Base-by-base conservation (phyloP, 2,888 invertebrate genomes). In the Drosophila kokeensis region DNA sequence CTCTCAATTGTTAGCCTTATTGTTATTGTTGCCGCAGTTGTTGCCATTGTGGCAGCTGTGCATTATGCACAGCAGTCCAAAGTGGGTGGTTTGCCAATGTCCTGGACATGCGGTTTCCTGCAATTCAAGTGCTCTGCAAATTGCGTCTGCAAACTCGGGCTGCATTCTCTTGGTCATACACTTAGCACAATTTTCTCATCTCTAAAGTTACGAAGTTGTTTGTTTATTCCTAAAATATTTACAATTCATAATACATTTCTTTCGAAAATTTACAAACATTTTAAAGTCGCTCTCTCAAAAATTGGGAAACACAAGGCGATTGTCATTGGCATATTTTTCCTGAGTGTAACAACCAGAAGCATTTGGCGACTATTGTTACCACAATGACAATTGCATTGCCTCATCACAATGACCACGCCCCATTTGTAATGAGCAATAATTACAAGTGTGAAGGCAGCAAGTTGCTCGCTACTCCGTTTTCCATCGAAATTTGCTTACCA, bases 21-120 rank as follows among this genome's bases (percentile, higher is more conserved):
- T 67, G 65, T 60, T 79, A 64, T 61, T 60, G 58, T 68, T 24
- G 65, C 50, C 42, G 24, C 65, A 64, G 48, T 65, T 57, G 42
- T 45, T 57, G 36, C 21, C 38, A 36, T 60, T 70, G 58, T 29
- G 30, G 34, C 45, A 42, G 7, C 55, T 50, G 42, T 71, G 53
- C 79, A 70, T 73, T 66, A 68, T 73, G 68, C 40, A 38, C 55
- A 52, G 42, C 78, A 89, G 83, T 75, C 68, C 79, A 79, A 68
- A 62, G 52, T 62, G 76, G 79, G 62, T 34, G 69, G 83, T 30
- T 59, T 61, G 65, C 40, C 64, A 38, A 49, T 48, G 52, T 68
- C 58, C 66, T 73, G 69, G 63, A 58, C 73, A 71, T 83, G 89
- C 69, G 87, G 84, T 75, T 84, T 88, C 69, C 81, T 69, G 45